These are phyloP conservation scores for Microhierax caerulescens DNA, from an alignment of 2,797 vertebrate genomes.

Conservation along the genomic window DNA sequence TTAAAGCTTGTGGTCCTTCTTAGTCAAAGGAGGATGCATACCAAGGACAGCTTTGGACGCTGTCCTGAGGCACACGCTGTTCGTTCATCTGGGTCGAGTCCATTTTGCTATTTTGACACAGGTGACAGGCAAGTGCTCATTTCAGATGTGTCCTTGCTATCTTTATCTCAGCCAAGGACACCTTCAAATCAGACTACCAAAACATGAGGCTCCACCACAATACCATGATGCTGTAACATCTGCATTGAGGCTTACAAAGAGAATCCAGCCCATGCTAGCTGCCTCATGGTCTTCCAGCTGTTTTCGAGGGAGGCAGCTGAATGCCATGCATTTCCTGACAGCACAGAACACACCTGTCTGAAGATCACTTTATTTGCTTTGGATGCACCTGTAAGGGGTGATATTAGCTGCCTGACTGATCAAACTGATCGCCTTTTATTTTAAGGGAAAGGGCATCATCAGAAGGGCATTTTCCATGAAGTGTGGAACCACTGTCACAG, in stretches of 20 bases:
- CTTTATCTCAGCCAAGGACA: background rate
- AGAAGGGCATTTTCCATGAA: background rate
- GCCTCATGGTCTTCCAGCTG: background rate
- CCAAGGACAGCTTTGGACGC: background rate
- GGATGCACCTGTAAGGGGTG: background rate
- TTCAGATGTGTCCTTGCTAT: background rate
- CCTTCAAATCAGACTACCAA: background rate
- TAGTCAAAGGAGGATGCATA: background rate
- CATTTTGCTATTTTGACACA: background rate
- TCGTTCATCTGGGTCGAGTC: background rate
- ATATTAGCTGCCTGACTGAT: background rate
- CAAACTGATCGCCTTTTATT: background rate
- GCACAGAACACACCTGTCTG: background rate
- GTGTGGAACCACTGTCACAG: background rate
- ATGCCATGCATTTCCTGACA: background rate
- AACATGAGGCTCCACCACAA: background rate
- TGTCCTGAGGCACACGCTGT: background rate
- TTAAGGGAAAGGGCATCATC: background rate
- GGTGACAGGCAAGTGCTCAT: background rate
- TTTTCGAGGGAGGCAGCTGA: background rate
- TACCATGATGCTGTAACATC: background rate
- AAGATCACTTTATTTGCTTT: background rate
- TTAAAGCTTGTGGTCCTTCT: background rate
- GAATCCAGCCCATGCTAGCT: background rate
- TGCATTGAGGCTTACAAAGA: background rate